Conservation (phyloP, 2,797 vertebrate genomes). For the Pseudochirops cupreus region DNA sequence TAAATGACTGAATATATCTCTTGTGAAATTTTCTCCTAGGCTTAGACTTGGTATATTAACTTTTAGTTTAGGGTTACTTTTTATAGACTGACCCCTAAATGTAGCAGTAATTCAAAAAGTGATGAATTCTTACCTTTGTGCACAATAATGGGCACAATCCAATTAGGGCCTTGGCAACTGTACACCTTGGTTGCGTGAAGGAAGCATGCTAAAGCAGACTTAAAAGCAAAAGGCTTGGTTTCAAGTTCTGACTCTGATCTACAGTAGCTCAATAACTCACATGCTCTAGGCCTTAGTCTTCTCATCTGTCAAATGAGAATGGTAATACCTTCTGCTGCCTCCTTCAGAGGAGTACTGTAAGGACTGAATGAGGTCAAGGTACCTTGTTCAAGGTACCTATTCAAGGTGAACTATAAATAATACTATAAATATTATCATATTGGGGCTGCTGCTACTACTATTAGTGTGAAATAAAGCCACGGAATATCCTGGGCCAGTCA, state of each 20-base stretch:
- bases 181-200: not conserved
- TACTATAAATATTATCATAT: not conserved
- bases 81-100: slow-evolving; percentile 67
- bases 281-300: not conserved
- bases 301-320: not conserved
- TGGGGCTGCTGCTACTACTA: not conserved
- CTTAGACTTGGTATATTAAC: slow-evolving; percentile 67
- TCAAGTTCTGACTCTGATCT: not conserved
- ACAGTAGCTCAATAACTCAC: not conserved
- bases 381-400: not conserved
- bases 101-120: slow-evolving; percentile 69
- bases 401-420: not conserved
- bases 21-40: slow-evolving; percentile 75
- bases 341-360: not conserved
- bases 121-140: slow-evolving; percentile 39
- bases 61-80: slow-evolving; percentile 72
- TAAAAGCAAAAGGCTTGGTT: not conserved
- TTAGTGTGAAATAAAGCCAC: not conserved
- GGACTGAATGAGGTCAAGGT: not conserved
- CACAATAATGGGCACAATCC: not conserved
- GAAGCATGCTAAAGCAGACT: not conserved
- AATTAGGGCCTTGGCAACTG: not conserved
- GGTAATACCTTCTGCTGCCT: not conserved
- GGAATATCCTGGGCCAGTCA: not conserved
- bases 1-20: slow-evolving; percentile 67